A percentile compares a stretch with the other conserved stretches of the same genome.
Conservation (phyloP, 2,113 vertebrate genomes). For the Callipepla squamata region DNA sequence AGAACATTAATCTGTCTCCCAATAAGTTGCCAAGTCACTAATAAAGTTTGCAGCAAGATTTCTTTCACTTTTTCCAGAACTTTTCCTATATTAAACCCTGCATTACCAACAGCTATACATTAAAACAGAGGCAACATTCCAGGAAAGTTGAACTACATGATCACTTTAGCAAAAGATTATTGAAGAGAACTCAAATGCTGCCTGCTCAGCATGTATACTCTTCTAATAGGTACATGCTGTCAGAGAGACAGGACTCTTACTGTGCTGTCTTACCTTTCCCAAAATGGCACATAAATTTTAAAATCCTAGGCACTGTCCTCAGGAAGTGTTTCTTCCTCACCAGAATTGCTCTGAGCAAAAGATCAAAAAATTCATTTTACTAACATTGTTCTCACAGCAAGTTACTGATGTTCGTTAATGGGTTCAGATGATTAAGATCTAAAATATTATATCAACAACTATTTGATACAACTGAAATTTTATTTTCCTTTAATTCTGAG, state of each 20-base stretch:
- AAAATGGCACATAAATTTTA: background rate
- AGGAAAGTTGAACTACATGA: background rate
- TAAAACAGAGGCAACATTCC: background rate
- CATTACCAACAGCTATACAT: background rate
- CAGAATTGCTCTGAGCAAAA: background rate
- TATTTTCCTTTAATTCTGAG: background rate
- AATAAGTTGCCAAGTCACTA: background rate
- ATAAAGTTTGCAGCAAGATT: background rate
- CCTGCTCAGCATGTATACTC: background rate
- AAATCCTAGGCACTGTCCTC: background rate
- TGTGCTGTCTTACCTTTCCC: background rate
- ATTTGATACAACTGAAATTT: background rate
- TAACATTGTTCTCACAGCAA: background rate
- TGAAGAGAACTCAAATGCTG: background rate
- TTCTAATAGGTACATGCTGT: background rate
- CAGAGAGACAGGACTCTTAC: background rate
- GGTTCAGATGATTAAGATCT: background rate
- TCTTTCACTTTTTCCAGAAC: background rate
- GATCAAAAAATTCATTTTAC: background rate
- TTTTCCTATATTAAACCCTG: background rate
- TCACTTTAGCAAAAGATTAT: background rate
- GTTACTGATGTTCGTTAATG: background rate
- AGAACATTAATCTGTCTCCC: background rate
- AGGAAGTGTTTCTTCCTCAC: background rate
- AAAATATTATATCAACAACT: background rate